Percentiles rank a stretch among this genome's conserved stretches.
Evolutionary conservation across 2,888 invertebrate genomes (phyloP).

Genomic region (Philaethria dido): DNA sequence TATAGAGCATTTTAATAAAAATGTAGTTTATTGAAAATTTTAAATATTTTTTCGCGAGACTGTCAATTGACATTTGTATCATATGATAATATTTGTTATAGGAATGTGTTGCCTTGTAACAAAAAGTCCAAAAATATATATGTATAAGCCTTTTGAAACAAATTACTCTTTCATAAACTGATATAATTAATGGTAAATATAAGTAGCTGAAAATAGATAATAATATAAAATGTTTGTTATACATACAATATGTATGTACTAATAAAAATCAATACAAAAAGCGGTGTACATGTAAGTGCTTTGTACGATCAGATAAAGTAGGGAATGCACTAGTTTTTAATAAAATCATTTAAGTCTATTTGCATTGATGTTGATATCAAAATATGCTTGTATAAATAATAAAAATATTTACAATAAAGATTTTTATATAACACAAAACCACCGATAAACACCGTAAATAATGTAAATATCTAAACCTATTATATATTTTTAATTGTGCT

Average conservation of each 20-base stretch:
- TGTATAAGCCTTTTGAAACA: neutral
- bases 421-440: neutral
- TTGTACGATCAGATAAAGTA: neutral
- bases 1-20: conserved; percentile 4
- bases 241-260: no score
- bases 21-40: neutral
- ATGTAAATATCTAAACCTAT: neutral
- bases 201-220: no score
- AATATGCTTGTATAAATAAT: neutral
- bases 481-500: no score
- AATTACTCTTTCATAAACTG: no score
- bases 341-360: neutral
- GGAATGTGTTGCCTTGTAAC: neutral
- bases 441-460: neutral
- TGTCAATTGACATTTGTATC: conserved; percentile 1
- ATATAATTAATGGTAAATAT: neutral
- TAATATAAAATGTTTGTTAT: no score
- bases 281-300: no score
- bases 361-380: neutral
- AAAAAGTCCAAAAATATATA: neutral
- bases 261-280: no score
- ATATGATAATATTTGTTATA: neutral
- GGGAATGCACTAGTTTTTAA: neutral
- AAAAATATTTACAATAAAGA: conserved; percentile 1
- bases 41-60: neutral